Percentiles rank a stretch among this genome's conserved stretches.
Evolutionary conservation across 2,797 vertebrate genomes (phyloP).

Genomic region (Semotilus atromaculatus): DNA sequence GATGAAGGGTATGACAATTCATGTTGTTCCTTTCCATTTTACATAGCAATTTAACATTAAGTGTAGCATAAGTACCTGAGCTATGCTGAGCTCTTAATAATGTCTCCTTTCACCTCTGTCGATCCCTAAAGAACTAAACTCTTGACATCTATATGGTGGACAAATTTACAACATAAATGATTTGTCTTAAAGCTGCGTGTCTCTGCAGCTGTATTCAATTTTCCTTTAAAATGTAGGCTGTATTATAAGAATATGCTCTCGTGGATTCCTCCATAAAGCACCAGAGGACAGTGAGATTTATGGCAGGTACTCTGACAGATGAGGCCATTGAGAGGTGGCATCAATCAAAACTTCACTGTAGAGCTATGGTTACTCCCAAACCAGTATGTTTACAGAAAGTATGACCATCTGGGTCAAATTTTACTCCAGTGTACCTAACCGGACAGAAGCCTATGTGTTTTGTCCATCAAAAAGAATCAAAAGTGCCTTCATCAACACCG

Average conservation of each 20-base stretch:
- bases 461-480: neutral
- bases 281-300: slow-evolving; percentile 66
- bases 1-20: slow-evolving; percentile 7
- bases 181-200: neutral
- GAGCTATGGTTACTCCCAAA: slow-evolving; percentile 64
- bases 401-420: slow-evolving; percentile 55
- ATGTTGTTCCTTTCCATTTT: slow-evolving; percentile 15
- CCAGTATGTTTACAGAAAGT: slow-evolving; percentile 50
- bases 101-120: neutral
- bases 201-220: slow-evolving; percentile 48
- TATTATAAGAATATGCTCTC: slow-evolving; percentile 2
- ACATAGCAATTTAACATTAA: slow-evolving; percentile 14
- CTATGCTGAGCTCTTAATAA: slow-evolving; percentile 5
- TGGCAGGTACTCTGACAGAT: slow-evolving; percentile 64
- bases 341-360: slow-evolving; percentile 66
- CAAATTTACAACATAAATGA: slow-evolving; percentile 38
- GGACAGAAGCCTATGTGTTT: neutral
- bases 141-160: slow-evolving; percentile 36
- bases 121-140: slow-evolving; percentile 30
- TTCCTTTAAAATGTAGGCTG: slow-evolving; percentile 27
- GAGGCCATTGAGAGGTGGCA: slow-evolving; percentile 61
- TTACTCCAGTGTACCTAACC: neutral
- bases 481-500: neutral
- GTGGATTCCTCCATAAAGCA: slow-evolving; percentile 37
- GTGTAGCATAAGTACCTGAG: neutral